Base-by-base conservation (phyloP, 2,888 invertebrate genomes). In the Laothoe populi region DNA sequence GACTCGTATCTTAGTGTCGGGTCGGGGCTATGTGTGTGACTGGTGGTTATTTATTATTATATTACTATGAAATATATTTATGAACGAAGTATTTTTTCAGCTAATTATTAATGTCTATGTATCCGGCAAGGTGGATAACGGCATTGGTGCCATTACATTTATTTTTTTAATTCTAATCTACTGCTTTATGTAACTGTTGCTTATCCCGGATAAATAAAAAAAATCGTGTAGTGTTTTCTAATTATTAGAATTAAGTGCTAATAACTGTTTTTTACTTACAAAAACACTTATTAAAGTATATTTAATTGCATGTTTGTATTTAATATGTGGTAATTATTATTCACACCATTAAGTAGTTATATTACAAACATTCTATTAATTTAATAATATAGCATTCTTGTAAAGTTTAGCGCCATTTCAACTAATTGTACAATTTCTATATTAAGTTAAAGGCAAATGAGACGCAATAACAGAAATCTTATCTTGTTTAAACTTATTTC, bases 381-480 rank as follows among this genome's bases (percentile, higher is more conserved):
- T 38, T 11, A 13, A 38, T 38, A 13, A 38, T 38, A 38, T n/a
- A n/a, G n/a, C n/a, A n/a, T 8, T 10, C 8, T 53, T 53, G 35
- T 7, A 19, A 16, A 35, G 19, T 19, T 16, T 31, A 46, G 48
- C 48, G n/a, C 7, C n/a, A 48, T 59, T 35, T 44, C 19, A 46
- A 35, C 21, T 46, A 42, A 62, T 64, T 60, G 13, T 62, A 59
- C 60, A 64, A 60, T 66, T 69, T 69, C 66, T 69, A 63, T 62
- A 74, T 72, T 66, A 63, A 63, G 31, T 57, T 64, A 67, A 61
- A 68, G 63, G 66, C 66, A 70, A 71, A 64, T 59, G 60, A 60
- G 64, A 53, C 68, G 66, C 69, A 70, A 73, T 73, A 71, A 73
- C 68, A 63, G 61, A 67, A 75, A 71, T 65, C 62, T 61, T 68